Evolutionary conservation across 2,113 vertebrate species (phyloP).

Genomic region (Antennarius striatus): DNA sequence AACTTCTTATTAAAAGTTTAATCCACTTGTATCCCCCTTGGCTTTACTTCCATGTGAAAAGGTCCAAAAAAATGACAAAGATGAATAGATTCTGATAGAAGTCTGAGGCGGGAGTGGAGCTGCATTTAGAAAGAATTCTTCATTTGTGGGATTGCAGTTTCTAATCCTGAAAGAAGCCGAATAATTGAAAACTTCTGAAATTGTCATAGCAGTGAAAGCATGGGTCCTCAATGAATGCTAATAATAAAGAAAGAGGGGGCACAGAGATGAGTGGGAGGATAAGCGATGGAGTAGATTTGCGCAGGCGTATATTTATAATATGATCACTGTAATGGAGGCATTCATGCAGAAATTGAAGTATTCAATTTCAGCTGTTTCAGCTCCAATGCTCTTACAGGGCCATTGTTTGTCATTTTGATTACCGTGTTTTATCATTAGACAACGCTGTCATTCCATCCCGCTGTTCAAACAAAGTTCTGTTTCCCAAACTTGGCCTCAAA

Average conservation of each 20-base stretch:
- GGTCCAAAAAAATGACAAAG: conserved; percentile 12
- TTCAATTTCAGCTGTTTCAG: conserved; percentile 58
- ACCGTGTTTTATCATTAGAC: conserved; percentile 52
- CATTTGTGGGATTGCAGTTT: conserved; percentile 14
- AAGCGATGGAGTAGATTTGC: conserved; percentile 36
- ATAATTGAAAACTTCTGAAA: conserved; percentile 28
- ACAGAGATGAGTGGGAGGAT: conserved; percentile 41
- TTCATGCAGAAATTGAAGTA: conserved; percentile 43
- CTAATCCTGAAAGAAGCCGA: conserved; percentile 1
- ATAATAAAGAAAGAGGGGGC: conserved; percentile 20
- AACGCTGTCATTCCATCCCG: conserved; percentile 23
- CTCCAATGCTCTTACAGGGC: conserved; percentile 41
- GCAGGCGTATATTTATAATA: conserved; percentile 36
- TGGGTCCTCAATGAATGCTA: conserved; percentile 5
- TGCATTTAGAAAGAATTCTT: not conserved
- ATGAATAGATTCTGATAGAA: conserved; percentile 8
- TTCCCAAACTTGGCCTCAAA: conserved; percentile 22
- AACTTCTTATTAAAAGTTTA: conserved; percentile 29
- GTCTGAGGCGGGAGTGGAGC: not conserved
- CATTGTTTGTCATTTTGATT: conserved; percentile 46
- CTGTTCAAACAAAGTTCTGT: conserved; percentile 34
- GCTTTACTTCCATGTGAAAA: conserved; percentile 19
- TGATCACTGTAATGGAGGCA: conserved; percentile 47
- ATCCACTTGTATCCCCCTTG: conserved; percentile 1
- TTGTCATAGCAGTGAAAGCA: conserved; percentile 2